A percentile compares a stretch with the other conserved stretches of the same genome.
These are phyloP conservation scores for Apis cerana DNA, from an alignment of 1,140 invertebrate species.

Conservation along the genomic window DNA sequence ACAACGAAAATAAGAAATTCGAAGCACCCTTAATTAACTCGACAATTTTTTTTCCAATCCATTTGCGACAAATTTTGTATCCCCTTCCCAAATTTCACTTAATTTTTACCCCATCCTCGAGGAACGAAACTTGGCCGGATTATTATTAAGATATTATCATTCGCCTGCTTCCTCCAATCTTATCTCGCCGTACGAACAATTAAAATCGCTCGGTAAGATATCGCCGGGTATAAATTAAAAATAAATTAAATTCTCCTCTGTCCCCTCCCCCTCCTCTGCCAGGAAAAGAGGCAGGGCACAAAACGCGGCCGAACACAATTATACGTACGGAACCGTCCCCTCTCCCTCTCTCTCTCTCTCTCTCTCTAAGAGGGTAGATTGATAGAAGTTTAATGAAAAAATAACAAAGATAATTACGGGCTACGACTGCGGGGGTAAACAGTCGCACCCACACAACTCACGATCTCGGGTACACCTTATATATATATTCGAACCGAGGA, in stretches of 20 bases:
- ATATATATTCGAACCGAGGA: slow-evolving; percentile 14
- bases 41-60: too few species aligned
- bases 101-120: not conserved
- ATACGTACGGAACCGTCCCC: not conserved
- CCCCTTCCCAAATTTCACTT: too few species aligned
- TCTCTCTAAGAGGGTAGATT: slow-evolving; percentile 44
- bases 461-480: slow-evolving; percentile 28
- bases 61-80: too few species aligned
- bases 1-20: too few species aligned
- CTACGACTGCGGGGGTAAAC: slow-evolving; percentile 48
- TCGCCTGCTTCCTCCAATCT: not conserved
- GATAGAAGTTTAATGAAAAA: slow-evolving; percentile 78
- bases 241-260: slow-evolving; percentile 55
- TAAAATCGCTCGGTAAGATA: slow-evolving; percentile 71
- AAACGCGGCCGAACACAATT: slow-evolving; percentile 38
- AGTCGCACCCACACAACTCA: slow-evolving; percentile 31
- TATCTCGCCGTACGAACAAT: slow-evolving; percentile 57
- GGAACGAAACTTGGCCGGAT: not conserved
- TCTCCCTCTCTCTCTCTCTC: too few species aligned
- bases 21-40: too few species aligned
- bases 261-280: not conserved
- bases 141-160: not conserved
- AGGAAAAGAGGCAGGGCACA: not conserved
- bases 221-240: slow-evolving; percentile 73
- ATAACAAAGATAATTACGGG: slow-evolving; percentile 73